phyloP scores from a whole-genome alignment of 2,888 invertebrate species.

The Malthinus seriepunctatus region DNA sequence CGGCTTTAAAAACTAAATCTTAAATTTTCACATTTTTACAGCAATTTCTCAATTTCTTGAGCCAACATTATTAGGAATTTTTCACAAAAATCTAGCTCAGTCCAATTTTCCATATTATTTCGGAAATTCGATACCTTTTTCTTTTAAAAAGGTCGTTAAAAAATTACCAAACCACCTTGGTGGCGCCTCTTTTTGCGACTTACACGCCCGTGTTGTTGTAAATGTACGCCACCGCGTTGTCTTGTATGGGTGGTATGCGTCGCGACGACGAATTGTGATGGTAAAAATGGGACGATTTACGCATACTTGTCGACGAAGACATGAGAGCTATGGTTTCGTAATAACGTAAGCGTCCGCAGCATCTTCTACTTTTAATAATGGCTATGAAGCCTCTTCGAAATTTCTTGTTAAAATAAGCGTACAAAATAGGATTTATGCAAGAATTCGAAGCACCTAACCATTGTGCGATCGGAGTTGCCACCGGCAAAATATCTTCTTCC shows the following conservation, averaged over 20 bases:
- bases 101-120: conserved; percentile 17
- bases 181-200: conserved; percentile 44
- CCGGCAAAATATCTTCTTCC: conserved; percentile 79
- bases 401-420: conserved; percentile 94
- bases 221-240: conserved; percentile 57
- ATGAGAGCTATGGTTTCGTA: conserved; percentile 86
- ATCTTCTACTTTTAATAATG: conserved; percentile 82
- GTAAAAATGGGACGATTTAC: conserved; percentile 85
- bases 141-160: conserved; percentile 8
- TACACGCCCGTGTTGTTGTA: conserved; percentile 79
- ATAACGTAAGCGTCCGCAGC: conserved; percentile 82
- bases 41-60: conserved; percentile 21
- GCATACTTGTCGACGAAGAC: conserved; percentile 82
- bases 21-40: conserved; percentile 15
- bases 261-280: conserved; percentile 63
- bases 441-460: conserved; percentile 94
- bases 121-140: conserved; percentile 16
- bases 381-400: conserved; percentile 89
- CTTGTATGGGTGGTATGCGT: conserved; percentile 50
- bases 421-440: conserved; percentile 93
- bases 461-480: conserved; percentile 86
- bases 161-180: conserved; percentile 31
- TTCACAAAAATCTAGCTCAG: conserved; percentile 25
- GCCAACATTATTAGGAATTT: conserved; percentile 14
- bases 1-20: background rate